These are phyloP conservation scores for Camponotus pennsylvanicus DNA, from an alignment of 1,140 invertebrate genomes.

Conservation along the genomic window DNA sequence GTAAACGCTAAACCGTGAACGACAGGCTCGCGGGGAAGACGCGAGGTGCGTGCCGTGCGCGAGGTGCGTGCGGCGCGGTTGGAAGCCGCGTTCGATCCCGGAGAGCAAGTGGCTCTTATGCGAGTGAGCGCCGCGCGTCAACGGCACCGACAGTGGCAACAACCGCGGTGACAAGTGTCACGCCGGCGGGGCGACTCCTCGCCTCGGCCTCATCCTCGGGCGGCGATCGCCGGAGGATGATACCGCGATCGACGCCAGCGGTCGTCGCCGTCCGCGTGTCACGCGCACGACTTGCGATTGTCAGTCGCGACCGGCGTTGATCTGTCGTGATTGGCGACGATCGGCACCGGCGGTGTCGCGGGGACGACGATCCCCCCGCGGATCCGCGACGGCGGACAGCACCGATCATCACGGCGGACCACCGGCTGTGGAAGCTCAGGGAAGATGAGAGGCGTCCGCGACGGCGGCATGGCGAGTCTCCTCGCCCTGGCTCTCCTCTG, in stretches of 20 bases:
- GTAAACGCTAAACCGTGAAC: too few species aligned
- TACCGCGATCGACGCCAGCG: constrained; percentile 48
- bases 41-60: not conserved
- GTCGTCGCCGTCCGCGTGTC: constrained; percentile 54
- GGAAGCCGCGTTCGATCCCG: constrained; percentile 7
- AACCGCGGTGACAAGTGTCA: constrained; percentile 69
- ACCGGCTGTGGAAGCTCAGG: constrained; percentile 58
- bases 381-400: constrained; percentile 26
- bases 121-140: constrained; percentile 59
- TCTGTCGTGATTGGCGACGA: constrained; percentile 31
- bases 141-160: constrained; percentile 49
- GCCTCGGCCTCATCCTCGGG: constrained; percentile 64
- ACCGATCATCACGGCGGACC: constrained; percentile 34
- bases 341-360: not conserved
- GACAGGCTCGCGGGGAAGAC: too few species aligned
- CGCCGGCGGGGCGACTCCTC: constrained; percentile 64
- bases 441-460: constrained; percentile 74
- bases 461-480: constrained; percentile 73
- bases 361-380: constrained; percentile 14
- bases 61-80: not conserved
- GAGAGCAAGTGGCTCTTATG: constrained; percentile 58
- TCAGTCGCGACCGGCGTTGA: constrained; percentile 62
- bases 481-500: constrained; percentile 77
- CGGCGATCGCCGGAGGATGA: constrained; percentile 63
- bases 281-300: constrained; percentile 38